These are phyloP conservation scores for Oryzias sinensis DNA, from an alignment of 2,797 vertebrate species.

Conservation along the genomic window DNA sequence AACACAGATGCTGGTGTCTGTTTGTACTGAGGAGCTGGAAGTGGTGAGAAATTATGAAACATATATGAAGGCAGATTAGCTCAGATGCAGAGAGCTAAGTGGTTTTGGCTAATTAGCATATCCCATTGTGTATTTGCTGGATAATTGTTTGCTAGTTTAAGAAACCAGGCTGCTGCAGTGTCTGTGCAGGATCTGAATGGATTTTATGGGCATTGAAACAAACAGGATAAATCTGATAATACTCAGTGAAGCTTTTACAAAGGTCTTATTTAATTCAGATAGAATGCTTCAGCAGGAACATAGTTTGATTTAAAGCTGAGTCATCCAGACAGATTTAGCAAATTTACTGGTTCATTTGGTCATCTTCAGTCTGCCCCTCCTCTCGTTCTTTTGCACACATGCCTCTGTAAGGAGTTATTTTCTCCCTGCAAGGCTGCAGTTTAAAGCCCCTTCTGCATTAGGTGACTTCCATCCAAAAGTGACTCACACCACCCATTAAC, in stretches of 20 bases:
- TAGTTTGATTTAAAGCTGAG: constrained; percentile 22
- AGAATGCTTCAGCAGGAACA: constrained; percentile 14
- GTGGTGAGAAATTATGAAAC: constrained; percentile 6
- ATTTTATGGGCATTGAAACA: constrained; percentile 31
- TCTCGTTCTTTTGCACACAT: constrained; percentile 1
- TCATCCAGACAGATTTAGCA: constrained; percentile 9
- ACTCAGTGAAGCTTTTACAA: constrained; percentile 21
- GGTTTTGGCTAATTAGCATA: constrained; percentile 12
- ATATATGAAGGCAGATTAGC: neutral
- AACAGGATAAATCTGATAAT: constrained; percentile 24
- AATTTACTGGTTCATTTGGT: constrained; percentile 30
- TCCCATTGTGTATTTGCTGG: neutral
- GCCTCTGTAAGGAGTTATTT: constrained; percentile 27
- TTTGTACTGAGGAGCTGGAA: constrained; percentile 5
- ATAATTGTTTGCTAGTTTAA: constrained; percentile 4
- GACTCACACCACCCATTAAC: constrained; percentile 43
- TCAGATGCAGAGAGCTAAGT: neutral
- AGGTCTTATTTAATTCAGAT: constrained; percentile 10
- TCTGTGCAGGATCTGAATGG: constrained; percentile 4
- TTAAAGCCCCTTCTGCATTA: constrained; percentile 39
- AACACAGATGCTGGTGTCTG: constrained; percentile 13
- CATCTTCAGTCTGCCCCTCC: constrained; percentile 13
- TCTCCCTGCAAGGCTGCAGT: constrained; percentile 30
- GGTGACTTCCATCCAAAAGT: constrained; percentile 52
- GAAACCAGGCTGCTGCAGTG: neutral